These are phyloP conservation scores for Spisula solida DNA, from an alignment of 2,888 invertebrate genomes.

Conservation along the genomic window DNA sequence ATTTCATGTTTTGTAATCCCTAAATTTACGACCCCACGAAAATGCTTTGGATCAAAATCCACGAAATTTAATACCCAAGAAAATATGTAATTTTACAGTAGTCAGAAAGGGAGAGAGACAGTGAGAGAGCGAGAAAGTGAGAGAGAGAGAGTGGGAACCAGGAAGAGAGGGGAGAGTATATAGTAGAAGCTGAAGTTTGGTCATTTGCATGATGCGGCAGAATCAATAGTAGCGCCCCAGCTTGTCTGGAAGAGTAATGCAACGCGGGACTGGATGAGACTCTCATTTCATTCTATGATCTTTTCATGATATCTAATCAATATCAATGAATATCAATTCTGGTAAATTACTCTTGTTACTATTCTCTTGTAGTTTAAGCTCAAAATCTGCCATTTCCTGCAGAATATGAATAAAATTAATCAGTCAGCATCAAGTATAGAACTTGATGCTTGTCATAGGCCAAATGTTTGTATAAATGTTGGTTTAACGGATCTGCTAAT, in stretches of 20 bases:
- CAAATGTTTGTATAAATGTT: not conserved
- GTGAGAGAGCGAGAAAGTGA: no score
- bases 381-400: conserved; percentile 26
- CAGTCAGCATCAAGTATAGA: not conserved
- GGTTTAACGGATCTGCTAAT: not conserved
- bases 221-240: conserved; percentile 47
- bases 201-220: not conserved
- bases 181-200: conserved; percentile 8
- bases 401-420: conserved; percentile 3
- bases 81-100: no score
- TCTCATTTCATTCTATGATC: conserved; percentile 45
- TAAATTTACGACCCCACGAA: no score
- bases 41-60: no score
- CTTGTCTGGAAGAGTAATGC: conserved; percentile 38
- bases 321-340: conserved; percentile 20
- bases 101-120: no score
- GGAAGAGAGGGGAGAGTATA: no score
- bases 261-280: conserved; percentile 28
- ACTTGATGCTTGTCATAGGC: conserved; percentile 9
- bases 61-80: no score
- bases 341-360: not conserved
- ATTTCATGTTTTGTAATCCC: no score
- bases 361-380: not conserved
- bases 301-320: conserved; percentile 43
- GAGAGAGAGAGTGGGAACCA: no score